Percentiles rank a stretch among this genome's conserved stretches.
Evolutionary conservation across 2,888 invertebrate genomes (phyloP).

Genomic region (Drosophila barbarae): DNA sequence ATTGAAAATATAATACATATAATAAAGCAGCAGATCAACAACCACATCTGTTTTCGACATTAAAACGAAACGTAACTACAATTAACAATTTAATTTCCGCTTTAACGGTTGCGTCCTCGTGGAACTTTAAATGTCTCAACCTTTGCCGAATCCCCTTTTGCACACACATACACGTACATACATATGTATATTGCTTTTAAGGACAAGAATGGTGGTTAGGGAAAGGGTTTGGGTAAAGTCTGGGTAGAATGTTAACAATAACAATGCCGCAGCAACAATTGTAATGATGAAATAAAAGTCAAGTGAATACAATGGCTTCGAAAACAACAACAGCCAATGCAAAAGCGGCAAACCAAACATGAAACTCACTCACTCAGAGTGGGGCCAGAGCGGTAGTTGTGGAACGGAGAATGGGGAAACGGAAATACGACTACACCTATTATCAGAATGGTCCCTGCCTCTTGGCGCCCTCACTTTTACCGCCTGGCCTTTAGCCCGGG

Average conservation of each 20-base stretch:
- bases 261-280: constrained; percentile 60
- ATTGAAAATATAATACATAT: too few species aligned
- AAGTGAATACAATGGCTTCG: constrained; percentile 67
- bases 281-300: constrained; percentile 74
- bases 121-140: constrained; percentile 5
- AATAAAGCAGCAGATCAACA: not conserved
- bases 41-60: constrained; percentile 2
- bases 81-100: constrained; percentile 61
- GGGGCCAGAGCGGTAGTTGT: constrained; percentile 1
- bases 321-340: constrained; percentile 45
- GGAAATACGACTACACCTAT: constrained; percentile 67
- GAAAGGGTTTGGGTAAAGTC: constrained; percentile 38
- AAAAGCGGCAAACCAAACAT: constrained; percentile 58
- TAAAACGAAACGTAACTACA: constrained; percentile 44
- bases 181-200: constrained; percentile 35
- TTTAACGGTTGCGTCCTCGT: constrained; percentile 13
- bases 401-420: constrained; percentile 33
- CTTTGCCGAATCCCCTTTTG: constrained; percentile 37
- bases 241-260: constrained; percentile 67
- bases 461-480: constrained; percentile 9
- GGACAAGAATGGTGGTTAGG: constrained; percentile 28
- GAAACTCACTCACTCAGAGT: constrained; percentile 47
- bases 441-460: constrained; percentile 46
- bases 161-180: constrained; percentile 4
- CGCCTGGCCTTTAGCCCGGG: constrained; percentile 19